A percentile compares a stretch with the other conserved stretches of the same genome.
Evolutionary conservation across 2,113 vertebrate species (phyloP).

Genomic region (Lathamus discolor): DNA sequence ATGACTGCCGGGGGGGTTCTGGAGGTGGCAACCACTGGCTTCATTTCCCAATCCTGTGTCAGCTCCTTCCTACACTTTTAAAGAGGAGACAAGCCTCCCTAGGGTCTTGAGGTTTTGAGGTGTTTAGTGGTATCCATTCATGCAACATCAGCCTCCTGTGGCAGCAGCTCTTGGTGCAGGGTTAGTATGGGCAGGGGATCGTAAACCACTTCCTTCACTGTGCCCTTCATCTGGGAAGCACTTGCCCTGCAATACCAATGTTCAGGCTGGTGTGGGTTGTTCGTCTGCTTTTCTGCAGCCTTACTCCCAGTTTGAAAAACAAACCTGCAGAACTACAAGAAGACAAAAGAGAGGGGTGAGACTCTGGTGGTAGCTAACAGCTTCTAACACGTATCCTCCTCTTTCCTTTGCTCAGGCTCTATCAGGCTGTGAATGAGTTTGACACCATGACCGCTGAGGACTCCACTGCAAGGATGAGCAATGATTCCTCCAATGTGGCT

Average conservation of each 20-base stretch:
- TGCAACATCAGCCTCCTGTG: not conserved
- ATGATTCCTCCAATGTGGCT: conserved; percentile 76
- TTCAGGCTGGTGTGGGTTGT: not conserved
- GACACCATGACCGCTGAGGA: conserved; percentile 98
- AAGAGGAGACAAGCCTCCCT: not conserved
- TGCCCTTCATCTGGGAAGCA: not conserved
- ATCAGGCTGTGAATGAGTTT: conserved; percentile 86
- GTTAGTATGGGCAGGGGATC: not conserved
- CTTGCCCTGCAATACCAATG: not conserved
- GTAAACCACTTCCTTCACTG: not conserved
- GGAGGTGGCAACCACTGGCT: not conserved
- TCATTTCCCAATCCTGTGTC: not conserved
- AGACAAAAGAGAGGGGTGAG: not conserved
- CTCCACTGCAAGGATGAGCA: conserved; percentile 89
- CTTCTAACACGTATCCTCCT: not conserved
- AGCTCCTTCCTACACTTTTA: not conserved
- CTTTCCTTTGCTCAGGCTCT: conserved; percentile 68
- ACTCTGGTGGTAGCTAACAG: not conserved
- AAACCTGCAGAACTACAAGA: not conserved
- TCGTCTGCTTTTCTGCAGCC: not conserved
- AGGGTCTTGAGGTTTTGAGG: not conserved
- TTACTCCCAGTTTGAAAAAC: not conserved
- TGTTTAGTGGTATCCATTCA: not conserved
- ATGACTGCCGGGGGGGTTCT: not conserved
- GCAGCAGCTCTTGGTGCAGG: not conserved